phyloP scores from a whole-genome alignment of 2,113 vertebrate genomes.

The Myiagra hebetior region DNA sequence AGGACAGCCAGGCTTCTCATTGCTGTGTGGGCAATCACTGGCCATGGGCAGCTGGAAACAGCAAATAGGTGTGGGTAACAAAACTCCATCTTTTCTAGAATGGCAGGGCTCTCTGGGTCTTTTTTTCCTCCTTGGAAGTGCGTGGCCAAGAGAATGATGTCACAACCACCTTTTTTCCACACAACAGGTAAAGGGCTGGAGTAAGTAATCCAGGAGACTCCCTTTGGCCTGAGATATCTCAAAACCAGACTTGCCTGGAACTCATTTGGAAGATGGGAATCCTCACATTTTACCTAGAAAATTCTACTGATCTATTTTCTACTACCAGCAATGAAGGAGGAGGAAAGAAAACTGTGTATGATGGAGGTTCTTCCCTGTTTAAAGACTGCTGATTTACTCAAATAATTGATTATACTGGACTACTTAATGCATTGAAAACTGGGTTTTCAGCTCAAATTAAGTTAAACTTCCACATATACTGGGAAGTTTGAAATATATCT shows the following conservation, averaged over 20 bases:
- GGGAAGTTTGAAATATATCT: not conserved
- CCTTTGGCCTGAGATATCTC: not conserved
- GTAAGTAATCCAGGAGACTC: not conserved
- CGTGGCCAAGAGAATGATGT: rapidly evolving
- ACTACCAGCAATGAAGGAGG: not conserved
- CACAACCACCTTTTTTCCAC: not conserved
- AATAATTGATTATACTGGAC: not conserved
- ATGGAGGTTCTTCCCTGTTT: not conserved
- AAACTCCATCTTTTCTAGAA: not conserved
- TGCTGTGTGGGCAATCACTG: rapidly evolving
- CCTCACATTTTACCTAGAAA: not conserved
- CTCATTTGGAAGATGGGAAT: not conserved
- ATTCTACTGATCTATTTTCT: not conserved
- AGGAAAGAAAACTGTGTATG: not conserved
- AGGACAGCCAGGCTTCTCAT: not conserved
- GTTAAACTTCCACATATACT: not conserved
- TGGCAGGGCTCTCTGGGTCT: not conserved
- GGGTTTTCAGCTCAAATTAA: not conserved
- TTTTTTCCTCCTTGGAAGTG: not conserved
- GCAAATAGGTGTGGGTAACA: not conserved
- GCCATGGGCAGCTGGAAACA: not conserved
- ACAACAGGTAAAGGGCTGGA: not conserved
- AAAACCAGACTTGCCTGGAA: not conserved
- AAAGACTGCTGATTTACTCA: not conserved
- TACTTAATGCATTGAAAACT: not conserved